phyloP scores from a whole-genome alignment of 2,888 invertebrate genomes.

The Torymus auratus region DNA sequence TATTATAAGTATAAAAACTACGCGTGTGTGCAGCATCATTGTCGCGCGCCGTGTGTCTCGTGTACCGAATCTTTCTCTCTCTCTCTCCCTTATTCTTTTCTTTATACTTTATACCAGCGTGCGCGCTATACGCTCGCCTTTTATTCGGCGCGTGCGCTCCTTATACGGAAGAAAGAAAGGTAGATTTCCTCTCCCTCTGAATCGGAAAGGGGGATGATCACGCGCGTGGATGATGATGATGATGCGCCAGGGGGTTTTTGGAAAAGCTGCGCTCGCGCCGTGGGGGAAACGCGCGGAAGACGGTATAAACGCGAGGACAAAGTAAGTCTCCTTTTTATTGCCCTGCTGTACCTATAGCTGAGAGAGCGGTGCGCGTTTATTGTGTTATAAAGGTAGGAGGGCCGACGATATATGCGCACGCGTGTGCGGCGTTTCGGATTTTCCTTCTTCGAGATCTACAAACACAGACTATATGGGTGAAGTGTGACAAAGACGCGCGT shows the following conservation, averaged over 20 bases:
- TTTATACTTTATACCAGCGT: slow-evolving; percentile 8
- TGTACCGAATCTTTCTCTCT: slow-evolving; percentile 26
- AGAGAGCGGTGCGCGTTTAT: too few species aligned
- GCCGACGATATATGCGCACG: too few species aligned
- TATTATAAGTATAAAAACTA: not conserved
- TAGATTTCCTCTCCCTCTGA: not conserved
- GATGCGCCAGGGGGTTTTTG: slow-evolving; percentile 1
- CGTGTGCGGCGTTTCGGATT: too few species aligned
- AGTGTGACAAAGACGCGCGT: not conserved
- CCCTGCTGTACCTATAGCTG: not conserved
- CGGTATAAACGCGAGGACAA: not conserved
- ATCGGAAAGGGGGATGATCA: not conserved
- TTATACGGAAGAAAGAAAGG: slow-evolving; percentile 21
- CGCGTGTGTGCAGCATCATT: slow-evolving; percentile 5
- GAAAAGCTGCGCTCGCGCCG: slow-evolving; percentile 20
- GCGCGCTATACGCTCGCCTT: slow-evolving; percentile 4
- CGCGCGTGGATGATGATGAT: not conserved
- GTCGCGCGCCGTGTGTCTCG: slow-evolving; percentile 9
- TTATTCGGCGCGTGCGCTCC: not conserved
- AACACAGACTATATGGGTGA: not conserved
- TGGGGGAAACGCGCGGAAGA: too few species aligned
- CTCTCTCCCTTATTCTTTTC: slow-evolving; percentile 18
- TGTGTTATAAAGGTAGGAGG: too few species aligned
- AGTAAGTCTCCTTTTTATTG: slow-evolving; percentile 10
- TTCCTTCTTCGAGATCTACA: not conserved